phyloP scores from a whole-genome alignment of 2,797 vertebrate genomes.

The Peromyscus attwateri region DNA sequence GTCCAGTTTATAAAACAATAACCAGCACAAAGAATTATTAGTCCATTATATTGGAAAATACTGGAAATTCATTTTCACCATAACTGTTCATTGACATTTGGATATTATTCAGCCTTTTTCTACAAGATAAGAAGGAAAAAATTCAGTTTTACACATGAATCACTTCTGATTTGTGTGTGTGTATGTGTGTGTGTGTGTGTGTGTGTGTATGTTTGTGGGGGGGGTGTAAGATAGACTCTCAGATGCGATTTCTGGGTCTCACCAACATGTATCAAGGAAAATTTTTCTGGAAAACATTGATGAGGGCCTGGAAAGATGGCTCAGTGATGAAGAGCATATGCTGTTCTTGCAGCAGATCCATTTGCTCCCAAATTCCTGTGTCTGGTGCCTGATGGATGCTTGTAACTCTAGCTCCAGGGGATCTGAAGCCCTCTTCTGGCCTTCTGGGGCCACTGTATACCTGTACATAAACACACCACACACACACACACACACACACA shows the following conservation, averaged over 20 bases:
- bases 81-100: background rate
- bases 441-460: background rate
- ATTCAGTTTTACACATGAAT: background rate
- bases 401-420: background rate
- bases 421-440: background rate
- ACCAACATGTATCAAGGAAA: background rate
- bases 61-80: background rate
- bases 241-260: no score
- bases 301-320: background rate
- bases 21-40: background rate
- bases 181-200: background rate
- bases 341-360: background rate
- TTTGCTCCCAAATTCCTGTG: background rate
- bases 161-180: background rate
- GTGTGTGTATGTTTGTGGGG: background rate
- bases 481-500: background rate
- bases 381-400: background rate
- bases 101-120: background rate
- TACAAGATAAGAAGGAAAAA: background rate
- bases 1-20: background rate
- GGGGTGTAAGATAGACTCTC: background rate
- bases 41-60: background rate
- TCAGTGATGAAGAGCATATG: background rate
- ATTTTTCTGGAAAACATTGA: background rate
- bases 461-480: background rate